Evolutionary conservation across 2,888 invertebrate genomes (phyloP), one percentile per base, ranked within the genome.

Genomic region (Buathra laborator): DNA sequence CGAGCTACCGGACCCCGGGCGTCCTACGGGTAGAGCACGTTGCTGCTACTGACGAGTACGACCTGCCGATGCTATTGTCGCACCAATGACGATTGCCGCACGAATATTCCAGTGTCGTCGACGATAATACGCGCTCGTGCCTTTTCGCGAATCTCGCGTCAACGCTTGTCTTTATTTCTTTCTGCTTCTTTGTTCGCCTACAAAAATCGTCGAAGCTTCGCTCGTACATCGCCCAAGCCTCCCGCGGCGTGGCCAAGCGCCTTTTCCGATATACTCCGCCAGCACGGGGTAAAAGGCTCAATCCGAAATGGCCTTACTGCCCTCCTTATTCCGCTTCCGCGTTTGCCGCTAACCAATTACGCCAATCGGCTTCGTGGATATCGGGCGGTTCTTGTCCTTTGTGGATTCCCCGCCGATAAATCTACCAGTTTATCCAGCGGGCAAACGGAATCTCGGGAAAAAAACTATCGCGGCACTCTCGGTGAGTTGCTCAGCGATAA

Each of bases 1-100:
- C 91, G 93, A 93, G 94, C 93, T 93, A 93, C 92, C 93, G 93
- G 90, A 92, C 90, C 88, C 90, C 90, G 87, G 89, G 90, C 89
- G 89, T 89, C 88, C 88, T 87, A 86, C 88, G 88, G 77, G 88
- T 84, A 83, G 87, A 85, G 88, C 85, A 86, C 86, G 80, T n/a
- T 59, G 71, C 76, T 72, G 62, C 75, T 16, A 48, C 68, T 64
- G 46, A 67, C 48, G 84, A 86, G 78, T 81, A 84, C 84, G 80
- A 77, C 71, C 87, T 87, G 87, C 89, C 84, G 87, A 87, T 88
- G 86, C 86, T 85, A 87, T 85, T 88, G 87, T 84, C 72, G 67
- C 48, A 87, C 74, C 87, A 86, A 86, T 84, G 89, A 88, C 90
- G 89, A 90, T 89, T 89, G 90, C 86, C 89, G 14, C 72, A 12